phyloP scores from a whole-genome alignment of 2,113 vertebrate genomes.

The Limanda limanda region DNA sequence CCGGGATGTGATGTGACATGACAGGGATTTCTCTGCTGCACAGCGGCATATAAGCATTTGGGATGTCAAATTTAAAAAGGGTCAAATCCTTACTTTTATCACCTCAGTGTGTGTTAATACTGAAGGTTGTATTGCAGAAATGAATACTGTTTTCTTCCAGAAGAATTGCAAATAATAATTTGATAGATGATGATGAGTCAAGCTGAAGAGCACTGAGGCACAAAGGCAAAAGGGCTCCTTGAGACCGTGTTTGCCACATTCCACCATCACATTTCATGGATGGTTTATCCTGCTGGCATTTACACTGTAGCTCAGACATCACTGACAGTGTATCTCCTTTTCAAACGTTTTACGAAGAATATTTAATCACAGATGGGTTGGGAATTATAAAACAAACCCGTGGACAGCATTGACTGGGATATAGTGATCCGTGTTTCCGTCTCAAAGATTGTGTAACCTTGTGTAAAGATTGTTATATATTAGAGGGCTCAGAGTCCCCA shows the following conservation, averaged over 20 bases:
- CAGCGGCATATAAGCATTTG: not conserved
- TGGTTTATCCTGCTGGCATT: slow-evolving; percentile 62
- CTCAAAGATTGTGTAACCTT: not conserved
- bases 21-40: slow-evolving; percentile 2
- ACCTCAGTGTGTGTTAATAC: not conserved
- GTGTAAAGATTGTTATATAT: not conserved
- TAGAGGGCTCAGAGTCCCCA: not conserved
- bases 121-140: not conserved
- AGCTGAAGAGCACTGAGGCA: slow-evolving; percentile 33
- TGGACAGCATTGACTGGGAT: not conserved
- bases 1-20: slow-evolving; percentile 7
- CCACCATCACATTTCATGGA: slow-evolving; percentile 60
- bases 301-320: slow-evolving; percentile 21
- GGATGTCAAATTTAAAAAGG: not conserved
- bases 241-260: slow-evolving; percentile 22
- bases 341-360: slow-evolving; percentile 20
- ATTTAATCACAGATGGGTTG: slow-evolving; percentile 10
- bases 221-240: slow-evolving; percentile 25
- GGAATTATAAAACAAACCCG: not conserved
- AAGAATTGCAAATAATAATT: not conserved
- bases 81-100: not conserved
- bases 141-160: slow-evolving; percentile 5
- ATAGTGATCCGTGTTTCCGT: not conserved
- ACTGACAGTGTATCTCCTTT: slow-evolving; percentile 22
- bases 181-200: slow-evolving; percentile 14